phyloP scores from a whole-genome alignment of 2,113 vertebrate species.

The Dryoscopus gambensis region DNA sequence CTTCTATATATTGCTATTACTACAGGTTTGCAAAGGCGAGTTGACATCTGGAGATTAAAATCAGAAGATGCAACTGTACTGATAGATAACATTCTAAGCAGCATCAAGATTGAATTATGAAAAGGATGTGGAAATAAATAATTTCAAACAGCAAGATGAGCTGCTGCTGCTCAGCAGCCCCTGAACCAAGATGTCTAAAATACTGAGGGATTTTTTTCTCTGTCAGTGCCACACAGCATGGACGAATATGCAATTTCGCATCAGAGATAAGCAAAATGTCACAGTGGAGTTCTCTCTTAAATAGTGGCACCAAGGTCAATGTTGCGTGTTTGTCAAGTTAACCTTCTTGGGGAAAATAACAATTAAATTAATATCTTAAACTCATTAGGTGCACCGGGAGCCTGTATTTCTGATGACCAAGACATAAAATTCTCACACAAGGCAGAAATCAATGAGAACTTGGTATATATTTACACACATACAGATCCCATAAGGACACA shows the following conservation, averaged over 20 bases:
- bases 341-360: not conserved
- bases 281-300: not conserved
- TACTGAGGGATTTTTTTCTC: not conserved
- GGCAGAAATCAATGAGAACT: not conserved
- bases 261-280: not conserved
- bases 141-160: not conserved
- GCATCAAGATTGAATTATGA: not conserved
- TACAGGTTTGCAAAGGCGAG: not conserved
- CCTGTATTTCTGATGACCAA: not conserved
- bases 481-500: not conserved
- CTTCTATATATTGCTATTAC: not conserved
- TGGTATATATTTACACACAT: not conserved
- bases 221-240: not conserved
- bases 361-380: not conserved
- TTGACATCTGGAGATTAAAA: not conserved
- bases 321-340: not conserved
- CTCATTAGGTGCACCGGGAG: not conserved
- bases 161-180: not conserved
- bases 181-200: not conserved
- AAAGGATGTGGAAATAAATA: not conserved
- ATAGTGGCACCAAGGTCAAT: not conserved
- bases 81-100: not conserved
- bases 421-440: not conserved
- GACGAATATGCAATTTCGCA: not conserved
- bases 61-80: not conserved